Evolutionary conservation across 2,113 vertebrate species (phyloP).

Genomic region (Brienomyrus longianalis): DNA sequence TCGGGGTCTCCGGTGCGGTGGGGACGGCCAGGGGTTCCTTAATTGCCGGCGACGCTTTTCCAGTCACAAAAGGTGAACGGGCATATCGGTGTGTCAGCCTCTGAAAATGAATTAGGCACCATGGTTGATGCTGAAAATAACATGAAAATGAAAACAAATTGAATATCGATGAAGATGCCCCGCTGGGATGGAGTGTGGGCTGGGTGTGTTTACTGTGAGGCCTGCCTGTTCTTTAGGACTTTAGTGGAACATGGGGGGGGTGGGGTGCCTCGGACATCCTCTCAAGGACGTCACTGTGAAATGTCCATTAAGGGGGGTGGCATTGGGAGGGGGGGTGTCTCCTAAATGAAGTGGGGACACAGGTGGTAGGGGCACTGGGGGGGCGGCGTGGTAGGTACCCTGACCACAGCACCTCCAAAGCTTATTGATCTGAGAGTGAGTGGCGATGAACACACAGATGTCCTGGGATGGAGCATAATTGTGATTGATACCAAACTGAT

Average conservation of each 20-base stretch:
- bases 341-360: background rate
- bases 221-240: background rate
- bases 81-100: background rate
- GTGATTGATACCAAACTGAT: constrained; percentile 38
- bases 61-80: background rate
- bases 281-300: background rate
- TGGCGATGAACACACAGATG: constrained; percentile 6
- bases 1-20: background rate
- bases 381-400: background rate
- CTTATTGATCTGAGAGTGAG: constrained; percentile 12
- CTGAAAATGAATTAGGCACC: background rate
- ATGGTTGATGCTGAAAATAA: background rate
- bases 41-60: background rate
- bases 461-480: constrained; percentile 33
- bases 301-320: background rate
- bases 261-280: background rate
- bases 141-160: background rate
- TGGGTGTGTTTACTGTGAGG: background rate
- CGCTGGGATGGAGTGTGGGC: background rate
- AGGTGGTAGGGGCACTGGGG: background rate
- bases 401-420: background rate
- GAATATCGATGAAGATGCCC: background rate
- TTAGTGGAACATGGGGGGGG: background rate
- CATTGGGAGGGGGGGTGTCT: background rate
- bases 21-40: background rate